Percentiles rank a stretch among this genome's conserved stretches.
These are phyloP conservation scores for Kryptolebias marmoratus DNA, from an alignment of 2,113 vertebrate genomes.

Conservation along the genomic window DNA sequence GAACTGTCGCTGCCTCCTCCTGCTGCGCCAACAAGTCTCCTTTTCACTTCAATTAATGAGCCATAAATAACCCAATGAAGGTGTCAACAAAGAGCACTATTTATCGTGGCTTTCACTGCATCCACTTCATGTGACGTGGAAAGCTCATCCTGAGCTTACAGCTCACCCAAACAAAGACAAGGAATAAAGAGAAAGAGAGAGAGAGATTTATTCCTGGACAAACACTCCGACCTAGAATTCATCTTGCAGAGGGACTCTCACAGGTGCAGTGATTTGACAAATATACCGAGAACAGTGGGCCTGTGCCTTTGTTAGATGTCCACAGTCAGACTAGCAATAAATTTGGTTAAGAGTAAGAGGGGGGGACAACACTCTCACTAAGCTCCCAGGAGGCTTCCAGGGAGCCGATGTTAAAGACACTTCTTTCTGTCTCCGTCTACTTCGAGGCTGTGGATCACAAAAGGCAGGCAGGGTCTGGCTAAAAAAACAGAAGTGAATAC, in stretches of 20 bases:
- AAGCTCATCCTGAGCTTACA: slow-evolving; percentile 82
- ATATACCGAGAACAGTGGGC: slow-evolving; percentile 86
- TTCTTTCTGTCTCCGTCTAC: slow-evolving; percentile 73
- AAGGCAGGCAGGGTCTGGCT: slow-evolving; percentile 66
- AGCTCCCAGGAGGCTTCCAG: slow-evolving; percentile 74
- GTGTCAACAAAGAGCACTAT: slow-evolving; percentile 96
- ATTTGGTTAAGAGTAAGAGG: slow-evolving; percentile 87
- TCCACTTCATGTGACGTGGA: slow-evolving; percentile 81
- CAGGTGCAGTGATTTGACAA: slow-evolving; percentile 93
- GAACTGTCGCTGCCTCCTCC: slow-evolving; percentile 79
- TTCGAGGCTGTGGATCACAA: slow-evolving; percentile 76
- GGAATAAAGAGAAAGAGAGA: slow-evolving; percentile 55
- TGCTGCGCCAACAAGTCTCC: slow-evolving; percentile 90
- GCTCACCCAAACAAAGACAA: slow-evolving; percentile 76
- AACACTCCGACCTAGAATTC: slow-evolving; percentile 85
- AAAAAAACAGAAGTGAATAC: slow-evolving; percentile 50
- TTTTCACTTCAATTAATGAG: slow-evolving; percentile 98
- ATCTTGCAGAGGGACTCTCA: slow-evolving; percentile 89
- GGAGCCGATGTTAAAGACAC: slow-evolving; percentile 78
- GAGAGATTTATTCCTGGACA: slow-evolving; percentile 90
- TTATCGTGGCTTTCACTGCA: slow-evolving; percentile 93
- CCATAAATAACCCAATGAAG: slow-evolving; percentile 99
- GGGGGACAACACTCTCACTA: slow-evolving; percentile 78
- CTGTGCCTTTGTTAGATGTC: slow-evolving; percentile 84
- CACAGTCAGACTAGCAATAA: slow-evolving; percentile 87